Evolutionary conservation across 2,888 invertebrate species (phyloP), one percentile per base, ranked within the genome.

Genomic region (Drosophila rellima): DNA sequence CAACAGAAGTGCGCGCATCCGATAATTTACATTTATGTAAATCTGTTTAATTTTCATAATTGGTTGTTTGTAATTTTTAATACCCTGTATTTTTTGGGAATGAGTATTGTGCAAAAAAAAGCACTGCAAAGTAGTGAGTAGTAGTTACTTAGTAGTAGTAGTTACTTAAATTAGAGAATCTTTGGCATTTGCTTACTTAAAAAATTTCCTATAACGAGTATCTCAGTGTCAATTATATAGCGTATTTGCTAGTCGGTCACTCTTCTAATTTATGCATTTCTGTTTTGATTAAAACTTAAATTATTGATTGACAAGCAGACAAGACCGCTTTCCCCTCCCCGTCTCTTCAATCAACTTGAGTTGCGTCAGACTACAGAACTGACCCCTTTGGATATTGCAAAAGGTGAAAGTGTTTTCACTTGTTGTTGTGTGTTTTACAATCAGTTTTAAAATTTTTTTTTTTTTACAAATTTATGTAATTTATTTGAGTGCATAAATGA

Each of bases 331-430:
- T 6, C 11, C 37, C 54, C 56, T n/a, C n/a, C n/a, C n/a, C n/a
- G n/a, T 11, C 42, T 17, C 10, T 35, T 40, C 59, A 29, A 52
- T 31, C 59, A 60, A 45, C 37, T 56, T 8, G 8, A 37, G 42
- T 13, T 47, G 40, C 18, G 37, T 11, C 47, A 40, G 20, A 40
- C 7, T 11, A 29, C 33, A 50, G 15, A 44, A 39, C 13, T 42
- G 57, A 35, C 42, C 67, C 62, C 42, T 55, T 47, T 44, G 26
- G 56, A 40, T 33, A 45, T 54, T 37, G 59, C 56, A 54, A 77
- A 75, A 81, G 87, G 82, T 82, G 85, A 82, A 87, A 84, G 80
- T 87, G 75, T 69, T 45, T 73, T 57, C n/a, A 31, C 18, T 3
- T 29, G 33, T 31, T 64, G 26, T 23, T 56, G 44, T 66, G 48